These are phyloP conservation scores for Pachypeltis micranthus DNA, from an alignment of 1,140 invertebrate genomes.

Conservation along the genomic window DNA sequence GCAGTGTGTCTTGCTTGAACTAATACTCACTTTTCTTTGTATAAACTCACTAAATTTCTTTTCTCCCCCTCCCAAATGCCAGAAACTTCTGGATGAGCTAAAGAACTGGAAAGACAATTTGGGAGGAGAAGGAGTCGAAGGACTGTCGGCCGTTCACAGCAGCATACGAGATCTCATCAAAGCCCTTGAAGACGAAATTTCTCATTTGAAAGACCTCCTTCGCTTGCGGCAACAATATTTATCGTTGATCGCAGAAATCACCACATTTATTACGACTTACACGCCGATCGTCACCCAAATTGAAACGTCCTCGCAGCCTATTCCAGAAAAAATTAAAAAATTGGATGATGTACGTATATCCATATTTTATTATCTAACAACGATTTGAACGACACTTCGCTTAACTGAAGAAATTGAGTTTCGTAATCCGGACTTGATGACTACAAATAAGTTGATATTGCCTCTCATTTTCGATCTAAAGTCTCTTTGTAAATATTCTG, in stretches of 20 bases:
- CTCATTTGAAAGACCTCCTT: constrained; percentile 60
- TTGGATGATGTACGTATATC: constrained; percentile 56
- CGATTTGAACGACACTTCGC: too few relatives aligned
- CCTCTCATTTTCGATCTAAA: too few relatives aligned
- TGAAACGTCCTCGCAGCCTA: constrained; percentile 61
- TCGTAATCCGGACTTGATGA: too few relatives aligned
- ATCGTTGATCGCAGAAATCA: constrained; percentile 71
- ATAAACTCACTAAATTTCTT: neutral
- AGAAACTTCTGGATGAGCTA: constrained; percentile 59
- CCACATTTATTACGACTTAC: constrained; percentile 74
- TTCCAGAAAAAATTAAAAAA: constrained; percentile 76
- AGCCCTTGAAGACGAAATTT: constrained; percentile 71
- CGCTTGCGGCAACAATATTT: constrained; percentile 76
- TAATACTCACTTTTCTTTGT: too few relatives aligned
- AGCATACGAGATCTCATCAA: constrained; percentile 67
- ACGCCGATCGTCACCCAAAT: constrained; percentile 73
- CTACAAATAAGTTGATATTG: too few relatives aligned
- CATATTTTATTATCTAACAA: neutral
- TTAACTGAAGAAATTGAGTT: too few relatives aligned
- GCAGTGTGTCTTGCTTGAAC: constrained; percentile 14
- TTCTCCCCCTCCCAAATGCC: neutral
- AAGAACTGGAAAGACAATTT: constrained; percentile 68
- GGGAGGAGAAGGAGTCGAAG: constrained; percentile 51
- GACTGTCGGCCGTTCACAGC: constrained; percentile 59
- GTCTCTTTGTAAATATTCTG: too few relatives aligned